Conservation (phyloP, 2,113 vertebrate species). For the Cacatua alba region DNA sequence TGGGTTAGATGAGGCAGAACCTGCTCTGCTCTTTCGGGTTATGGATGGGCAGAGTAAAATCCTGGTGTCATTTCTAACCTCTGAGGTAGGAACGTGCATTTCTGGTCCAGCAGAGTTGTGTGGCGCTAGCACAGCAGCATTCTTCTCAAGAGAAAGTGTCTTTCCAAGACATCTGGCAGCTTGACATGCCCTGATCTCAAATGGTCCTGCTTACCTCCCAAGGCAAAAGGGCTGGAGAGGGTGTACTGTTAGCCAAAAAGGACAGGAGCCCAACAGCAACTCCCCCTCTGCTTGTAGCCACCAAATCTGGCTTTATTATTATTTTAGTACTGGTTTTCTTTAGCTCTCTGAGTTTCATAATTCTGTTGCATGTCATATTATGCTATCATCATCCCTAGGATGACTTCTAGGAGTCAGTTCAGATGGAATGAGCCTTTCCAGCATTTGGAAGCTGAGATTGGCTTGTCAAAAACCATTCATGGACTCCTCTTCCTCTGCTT, state of each 20-base stretch:
- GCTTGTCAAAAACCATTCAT: background rate
- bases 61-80: background rate
- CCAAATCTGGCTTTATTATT: background rate
- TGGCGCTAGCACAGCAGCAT: background rate
- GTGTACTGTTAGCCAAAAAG: background rate
- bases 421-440: background rate
- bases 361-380: background rate
- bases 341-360: background rate
- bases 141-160: background rate
- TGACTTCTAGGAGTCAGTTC: background rate
- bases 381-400: background rate
- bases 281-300: background rate
- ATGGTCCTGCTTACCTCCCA: background rate
- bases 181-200: background rate
- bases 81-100: background rate
- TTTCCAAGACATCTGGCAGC: background rate
- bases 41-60: background rate
- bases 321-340: background rate
- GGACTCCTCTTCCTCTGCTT: background rate
- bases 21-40: background rate
- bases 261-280: background rate
- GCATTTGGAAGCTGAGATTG: background rate
- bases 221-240: background rate
- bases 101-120: background rate
- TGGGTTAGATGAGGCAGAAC: background rate